Conservation (phyloP, 2,113 vertebrate species). For the Rousettus leschenaultii region DNA sequence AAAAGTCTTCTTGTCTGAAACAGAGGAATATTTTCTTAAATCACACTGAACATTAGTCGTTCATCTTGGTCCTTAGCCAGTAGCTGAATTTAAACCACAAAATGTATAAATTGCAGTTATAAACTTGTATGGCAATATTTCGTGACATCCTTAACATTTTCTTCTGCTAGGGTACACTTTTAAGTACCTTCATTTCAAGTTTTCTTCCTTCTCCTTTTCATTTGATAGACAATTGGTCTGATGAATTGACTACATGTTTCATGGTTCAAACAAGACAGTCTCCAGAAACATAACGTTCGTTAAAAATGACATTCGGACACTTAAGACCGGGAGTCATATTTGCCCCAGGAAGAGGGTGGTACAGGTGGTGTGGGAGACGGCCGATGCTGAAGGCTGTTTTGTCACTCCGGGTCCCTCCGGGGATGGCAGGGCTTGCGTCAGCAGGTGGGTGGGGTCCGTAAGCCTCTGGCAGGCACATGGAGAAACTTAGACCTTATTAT, state of each 20-base stretch:
- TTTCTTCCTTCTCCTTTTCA: neutral
- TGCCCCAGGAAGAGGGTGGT: neutral
- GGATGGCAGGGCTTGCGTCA: neutral
- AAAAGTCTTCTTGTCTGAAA: neutral
- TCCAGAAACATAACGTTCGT: neutral
- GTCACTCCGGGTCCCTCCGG: neutral
- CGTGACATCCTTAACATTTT: neutral
- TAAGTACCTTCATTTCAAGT: neutral
- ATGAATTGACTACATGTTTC: neutral
- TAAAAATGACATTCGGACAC: neutral
- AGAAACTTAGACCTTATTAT: neutral
- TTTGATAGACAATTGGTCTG: neutral
- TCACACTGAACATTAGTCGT: neutral
- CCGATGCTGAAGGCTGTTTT: neutral
- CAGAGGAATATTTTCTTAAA: neutral
- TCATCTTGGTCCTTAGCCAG: neutral
- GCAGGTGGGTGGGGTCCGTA: neutral
- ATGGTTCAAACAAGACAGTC: neutral
- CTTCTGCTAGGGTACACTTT: neutral
- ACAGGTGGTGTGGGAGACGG: rapidly evolving
- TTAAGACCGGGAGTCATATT: neutral
- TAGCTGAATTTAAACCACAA: neutral
- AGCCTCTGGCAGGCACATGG: neutral
- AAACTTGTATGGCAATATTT: neutral
- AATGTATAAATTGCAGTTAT: neutral